Evolutionary conservation across 2,113 vertebrate genomes (phyloP).

Genomic region (Oreotragus oreotragus): DNA sequence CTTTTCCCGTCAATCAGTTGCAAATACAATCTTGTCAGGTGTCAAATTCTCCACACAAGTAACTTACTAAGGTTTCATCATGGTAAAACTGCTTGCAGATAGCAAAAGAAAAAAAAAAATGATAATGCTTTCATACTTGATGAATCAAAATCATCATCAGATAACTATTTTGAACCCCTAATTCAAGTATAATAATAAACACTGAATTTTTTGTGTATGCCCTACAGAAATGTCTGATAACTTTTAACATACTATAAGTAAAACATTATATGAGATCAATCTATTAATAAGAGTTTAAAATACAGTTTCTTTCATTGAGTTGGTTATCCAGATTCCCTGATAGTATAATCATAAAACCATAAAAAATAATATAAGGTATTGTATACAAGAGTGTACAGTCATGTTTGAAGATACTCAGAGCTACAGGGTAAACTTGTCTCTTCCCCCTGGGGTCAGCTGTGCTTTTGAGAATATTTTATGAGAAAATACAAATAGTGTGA

Average conservation of each 20-base stretch:
- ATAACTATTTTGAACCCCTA: not conserved
- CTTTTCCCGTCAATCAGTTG: not conserved
- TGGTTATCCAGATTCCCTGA: not conserved
- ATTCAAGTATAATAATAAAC: not conserved
- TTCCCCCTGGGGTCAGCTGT: not conserved
- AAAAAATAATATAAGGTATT: not conserved
- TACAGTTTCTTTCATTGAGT: not conserved
- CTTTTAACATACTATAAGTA: not conserved
- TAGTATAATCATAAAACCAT: not conserved
- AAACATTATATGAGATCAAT: not conserved
- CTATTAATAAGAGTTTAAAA: not conserved
- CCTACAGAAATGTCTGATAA: not conserved
- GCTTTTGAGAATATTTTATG: not conserved
- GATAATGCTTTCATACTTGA: not conserved
- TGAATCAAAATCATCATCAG: not conserved
- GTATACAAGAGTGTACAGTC: rapidly evolving
- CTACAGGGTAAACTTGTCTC: not conserved
- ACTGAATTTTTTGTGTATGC: not conserved
- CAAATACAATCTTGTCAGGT: not conserved
- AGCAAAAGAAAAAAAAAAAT: not conserved
- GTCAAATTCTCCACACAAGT: not conserved
- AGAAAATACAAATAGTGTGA: not conserved
- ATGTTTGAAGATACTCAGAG: not conserved
- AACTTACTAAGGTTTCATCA: not conserved
- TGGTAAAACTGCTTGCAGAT: not conserved